Base-by-base conservation (phyloP, 2,888 invertebrate species). In the Microdon myrmicae region DNA sequence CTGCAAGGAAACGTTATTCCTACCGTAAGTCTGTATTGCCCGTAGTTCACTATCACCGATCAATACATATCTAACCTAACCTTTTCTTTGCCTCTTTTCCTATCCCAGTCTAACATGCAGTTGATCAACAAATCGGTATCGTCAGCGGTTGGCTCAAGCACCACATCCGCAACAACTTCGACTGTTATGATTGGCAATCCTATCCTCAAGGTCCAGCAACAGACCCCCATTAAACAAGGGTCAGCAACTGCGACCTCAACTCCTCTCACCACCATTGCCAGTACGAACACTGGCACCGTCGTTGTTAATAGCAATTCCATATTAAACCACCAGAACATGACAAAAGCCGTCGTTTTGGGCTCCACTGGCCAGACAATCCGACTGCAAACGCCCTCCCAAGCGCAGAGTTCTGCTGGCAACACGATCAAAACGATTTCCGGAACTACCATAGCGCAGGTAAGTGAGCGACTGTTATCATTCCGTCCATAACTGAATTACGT, bases 151-250 rank as follows among this genome's bases (percentile, higher is more conserved):
- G 22, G 47, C 37, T 37, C 48, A 10, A 20, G 48, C 8, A 58
- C 56, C 4, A 55, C 53, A 2, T 54, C 69, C 34, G 4, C 69
- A 4, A 72, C 75, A 32, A 66, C 78, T 23, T 80, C 79, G 66
- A 79, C 80, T 1, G 79, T 80, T n/a, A 73, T 80, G 51, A 74
- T 80, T 71, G 78, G 80, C 31, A 80, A 79, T 68, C 80, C 80
- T 69, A 70, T 80, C 23, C 60, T 80, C 9, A 74, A 79, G 10
- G 71, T 80, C 10, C 75, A 75, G 39, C 74, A 74, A 47, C 43
- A 69, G 4, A 61, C 72, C 17, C 69, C 73, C 10, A 61, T 67
- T 29, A 67, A 69, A 44, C 60, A 70, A 31, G 53, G 47, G 14
- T 14, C 51, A 0, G 31, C 45, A 3, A 68, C 60, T 4, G 64